Percentiles rank a stretch among this genome's conserved stretches.
Conservation (phyloP, 2,113 vertebrate genomes). For the Lipophrys pholis region DNA sequence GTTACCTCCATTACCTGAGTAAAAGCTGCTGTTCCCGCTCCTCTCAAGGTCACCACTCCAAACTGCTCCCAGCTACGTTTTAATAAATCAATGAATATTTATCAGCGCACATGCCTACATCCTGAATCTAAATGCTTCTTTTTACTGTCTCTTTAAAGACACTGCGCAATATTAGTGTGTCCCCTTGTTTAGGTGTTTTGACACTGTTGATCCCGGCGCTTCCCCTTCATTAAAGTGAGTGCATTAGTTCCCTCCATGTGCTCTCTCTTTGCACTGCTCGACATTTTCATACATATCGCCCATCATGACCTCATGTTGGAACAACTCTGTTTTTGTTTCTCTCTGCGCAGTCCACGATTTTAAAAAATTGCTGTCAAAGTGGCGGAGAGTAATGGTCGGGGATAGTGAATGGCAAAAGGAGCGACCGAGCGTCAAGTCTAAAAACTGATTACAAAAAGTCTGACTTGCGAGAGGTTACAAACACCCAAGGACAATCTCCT, state of each 20-base stretch:
- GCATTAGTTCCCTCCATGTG: background rate
- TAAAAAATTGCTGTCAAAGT: slow-evolving; percentile 41
- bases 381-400: background rate
- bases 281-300: slow-evolving; percentile 38
- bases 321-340: slow-evolving; percentile 19
- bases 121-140: slow-evolving; percentile 69
- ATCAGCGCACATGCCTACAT: slow-evolving; percentile 66
- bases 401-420: slow-evolving; percentile 11
- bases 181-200: slow-evolving; percentile 53
- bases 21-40: slow-evolving; percentile 57
- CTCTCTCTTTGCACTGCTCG: slow-evolving; percentile 19
- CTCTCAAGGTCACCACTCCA: slow-evolving; percentile 80
- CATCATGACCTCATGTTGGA: slow-evolving; percentile 2
- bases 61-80: slow-evolving; percentile 77
- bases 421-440: slow-evolving; percentile 29
- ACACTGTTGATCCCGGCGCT: slow-evolving; percentile 31
- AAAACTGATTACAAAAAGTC: slow-evolving; percentile 42
- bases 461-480: slow-evolving; percentile 1
- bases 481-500: slow-evolving; percentile 27
- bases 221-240: slow-evolving; percentile 46
- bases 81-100: slow-evolving; percentile 86
- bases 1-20: slow-evolving; percentile 70
- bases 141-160: slow-evolving; percentile 59
- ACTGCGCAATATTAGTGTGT: slow-evolving; percentile 24
- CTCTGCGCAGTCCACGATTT: slow-evolving; percentile 38